Conservation (phyloP, 2,888 invertebrate species). For the Lasiommata megera region DNA sequence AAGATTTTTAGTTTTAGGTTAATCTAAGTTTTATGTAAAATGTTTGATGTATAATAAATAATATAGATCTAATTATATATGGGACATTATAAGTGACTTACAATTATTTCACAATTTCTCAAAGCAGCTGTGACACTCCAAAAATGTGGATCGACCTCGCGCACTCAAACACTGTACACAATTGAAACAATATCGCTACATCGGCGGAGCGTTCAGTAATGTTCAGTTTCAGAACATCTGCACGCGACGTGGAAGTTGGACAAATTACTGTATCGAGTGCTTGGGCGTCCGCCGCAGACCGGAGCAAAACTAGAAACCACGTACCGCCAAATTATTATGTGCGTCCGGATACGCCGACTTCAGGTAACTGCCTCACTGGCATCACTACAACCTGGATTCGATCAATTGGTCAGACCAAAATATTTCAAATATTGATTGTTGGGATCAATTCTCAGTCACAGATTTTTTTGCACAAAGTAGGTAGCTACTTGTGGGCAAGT, state of each 20-base stretch:
- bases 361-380: too few relatives aligned
- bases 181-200: neutral
- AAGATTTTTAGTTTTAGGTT: too few relatives aligned
- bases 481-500: too few relatives aligned
- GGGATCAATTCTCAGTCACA: too few relatives aligned
- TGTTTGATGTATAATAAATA: too few relatives aligned
- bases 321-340: neutral
- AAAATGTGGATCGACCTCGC: neutral
- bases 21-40: too few relatives aligned
- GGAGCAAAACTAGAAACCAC: neutral
- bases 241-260: neutral
- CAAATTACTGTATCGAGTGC: slow-evolving; percentile 1
- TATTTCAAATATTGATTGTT: too few relatives aligned
- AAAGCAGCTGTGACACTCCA: slow-evolving; percentile 6
- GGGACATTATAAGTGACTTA: neutral
- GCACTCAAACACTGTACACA: slow-evolving; percentile 3
- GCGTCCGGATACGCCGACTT: neutral
- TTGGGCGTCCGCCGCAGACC: neutral
- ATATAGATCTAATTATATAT: too few relatives aligned
- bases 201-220: neutral
- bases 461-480: too few relatives aligned
- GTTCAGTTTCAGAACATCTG: slow-evolving; percentile 8
- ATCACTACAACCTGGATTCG: too few relatives aligned
- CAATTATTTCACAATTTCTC: neutral
- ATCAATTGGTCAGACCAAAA: too few relatives aligned